A percentile compares a stretch with the other conserved stretches of the same genome.
phyloP scores from a whole-genome alignment of 2,797 vertebrate genomes.

The Meda fulgida region DNA sequence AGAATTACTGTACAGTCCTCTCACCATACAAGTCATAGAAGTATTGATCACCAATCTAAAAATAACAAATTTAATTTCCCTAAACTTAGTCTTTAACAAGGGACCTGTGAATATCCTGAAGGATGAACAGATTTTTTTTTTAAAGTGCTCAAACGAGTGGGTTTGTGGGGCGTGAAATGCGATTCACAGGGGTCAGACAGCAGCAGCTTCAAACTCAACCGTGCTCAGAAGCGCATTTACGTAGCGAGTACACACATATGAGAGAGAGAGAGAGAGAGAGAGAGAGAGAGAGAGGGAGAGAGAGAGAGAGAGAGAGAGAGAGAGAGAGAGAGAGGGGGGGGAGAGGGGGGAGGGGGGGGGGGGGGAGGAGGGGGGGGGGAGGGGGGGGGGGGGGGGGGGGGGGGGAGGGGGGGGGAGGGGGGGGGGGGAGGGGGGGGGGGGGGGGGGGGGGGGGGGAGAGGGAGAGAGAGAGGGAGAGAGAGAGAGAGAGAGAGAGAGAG shows the following conservation, averaged over 20 bases:
- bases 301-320: too few species aligned
- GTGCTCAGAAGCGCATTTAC: neutral
- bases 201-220: neutral
- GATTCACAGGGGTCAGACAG: too few species aligned
- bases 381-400: too few species aligned
- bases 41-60: neutral
- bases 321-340: neutral
- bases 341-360: too few species aligned
- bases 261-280: neutral
- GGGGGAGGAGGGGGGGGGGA: too few species aligned
- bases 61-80: neutral
- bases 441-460: too few species aligned
- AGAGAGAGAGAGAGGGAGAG: too few species aligned
- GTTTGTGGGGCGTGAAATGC: neutral
- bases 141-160: neutral
- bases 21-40: neutral
- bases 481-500: neutral
- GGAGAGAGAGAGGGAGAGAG: too few species aligned
- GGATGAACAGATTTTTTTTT: neutral
- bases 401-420: too few species aligned
- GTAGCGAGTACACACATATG: too few species aligned
- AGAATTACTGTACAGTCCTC: neutral
- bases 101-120: neutral
- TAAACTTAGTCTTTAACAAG: neutral
- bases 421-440: too few species aligned